Conservation (phyloP, 2,888 invertebrate species). For the Tetheella fluctuosa region DNA sequence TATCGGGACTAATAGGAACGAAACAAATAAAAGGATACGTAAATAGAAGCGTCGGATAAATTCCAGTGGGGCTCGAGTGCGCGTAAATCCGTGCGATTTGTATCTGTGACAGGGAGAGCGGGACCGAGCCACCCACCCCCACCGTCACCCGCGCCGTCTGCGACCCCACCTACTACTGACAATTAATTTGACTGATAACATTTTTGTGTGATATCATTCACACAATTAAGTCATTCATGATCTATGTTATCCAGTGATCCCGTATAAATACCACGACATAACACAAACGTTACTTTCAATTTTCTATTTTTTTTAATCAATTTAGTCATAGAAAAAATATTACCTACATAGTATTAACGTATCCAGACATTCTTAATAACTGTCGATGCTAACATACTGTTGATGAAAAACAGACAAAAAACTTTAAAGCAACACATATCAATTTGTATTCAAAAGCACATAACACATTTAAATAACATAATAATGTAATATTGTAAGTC, state of each 20-base stretch:
- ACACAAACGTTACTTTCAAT: background rate
- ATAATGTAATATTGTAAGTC: slow-evolving; percentile 22
- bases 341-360: background rate
- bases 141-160: slow-evolving; percentile 27
- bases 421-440: background rate
- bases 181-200: slow-evolving; percentile 74
- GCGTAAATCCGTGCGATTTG: slow-evolving; percentile 85
- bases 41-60: slow-evolving; percentile 82
- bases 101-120: slow-evolving; percentile 81
- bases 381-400: no score
- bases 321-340: background rate
- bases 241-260: background rate
- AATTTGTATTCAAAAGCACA: slow-evolving; percentile 4
- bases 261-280: no score
- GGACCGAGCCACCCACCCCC: slow-evolving; percentile 34
- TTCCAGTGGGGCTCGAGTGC: slow-evolving; percentile 81
- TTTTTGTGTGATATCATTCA: slow-evolving; percentile 7
- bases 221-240: background rate
- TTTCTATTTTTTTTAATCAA: no score
- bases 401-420: background rate
- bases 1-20: slow-evolving; percentile 83
- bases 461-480: slow-evolving; percentile 16
- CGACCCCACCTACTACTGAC: slow-evolving; percentile 51
- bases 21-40: slow-evolving; percentile 84
- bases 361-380: background rate